These are phyloP conservation scores for Heteromyza rotundicornis DNA, from an alignment of 2,888 invertebrate genomes.

Conservation along the genomic window DNA sequence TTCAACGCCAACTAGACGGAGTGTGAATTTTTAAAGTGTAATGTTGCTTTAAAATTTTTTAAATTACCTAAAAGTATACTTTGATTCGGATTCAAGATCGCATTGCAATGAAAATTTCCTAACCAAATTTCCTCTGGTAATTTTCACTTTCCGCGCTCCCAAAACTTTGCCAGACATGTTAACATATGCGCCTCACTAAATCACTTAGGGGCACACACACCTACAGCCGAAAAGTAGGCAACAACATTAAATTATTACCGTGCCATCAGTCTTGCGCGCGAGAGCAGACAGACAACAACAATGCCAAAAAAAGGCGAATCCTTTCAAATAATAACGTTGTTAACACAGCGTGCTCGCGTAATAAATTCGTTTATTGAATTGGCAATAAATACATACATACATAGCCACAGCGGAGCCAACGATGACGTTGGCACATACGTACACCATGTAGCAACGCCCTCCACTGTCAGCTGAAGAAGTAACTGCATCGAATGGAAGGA, in stretches of 20 bases:
- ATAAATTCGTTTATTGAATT: conserved; percentile 59
- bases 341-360: conserved; percentile 54
- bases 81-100: background rate
- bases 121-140: background rate
- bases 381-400: conserved; percentile 56
- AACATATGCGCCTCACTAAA: background rate
- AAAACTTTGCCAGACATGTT: background rate
- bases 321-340: conserved; percentile 50
- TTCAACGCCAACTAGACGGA: conserved; percentile 11
- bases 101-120: background rate
- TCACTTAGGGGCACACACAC: background rate
- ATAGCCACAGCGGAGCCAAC: too few species aligned
- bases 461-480: background rate
- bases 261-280: background rate
- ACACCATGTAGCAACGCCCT: background rate
- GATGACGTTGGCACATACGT: too few species aligned
- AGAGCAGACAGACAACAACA: background rate
- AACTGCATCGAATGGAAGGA: background rate
- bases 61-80: background rate
- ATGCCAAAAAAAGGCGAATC: conserved; percentile 5
- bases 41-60: background rate
- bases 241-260: background rate
- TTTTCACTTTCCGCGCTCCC: background rate
- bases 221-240: background rate
- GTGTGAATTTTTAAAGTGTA: too few species aligned